Evolutionary conservation across 2,888 invertebrate genomes (phyloP), one percentile per base, ranked within the genome.

Genomic region (Drosophila ochracea): DNA sequence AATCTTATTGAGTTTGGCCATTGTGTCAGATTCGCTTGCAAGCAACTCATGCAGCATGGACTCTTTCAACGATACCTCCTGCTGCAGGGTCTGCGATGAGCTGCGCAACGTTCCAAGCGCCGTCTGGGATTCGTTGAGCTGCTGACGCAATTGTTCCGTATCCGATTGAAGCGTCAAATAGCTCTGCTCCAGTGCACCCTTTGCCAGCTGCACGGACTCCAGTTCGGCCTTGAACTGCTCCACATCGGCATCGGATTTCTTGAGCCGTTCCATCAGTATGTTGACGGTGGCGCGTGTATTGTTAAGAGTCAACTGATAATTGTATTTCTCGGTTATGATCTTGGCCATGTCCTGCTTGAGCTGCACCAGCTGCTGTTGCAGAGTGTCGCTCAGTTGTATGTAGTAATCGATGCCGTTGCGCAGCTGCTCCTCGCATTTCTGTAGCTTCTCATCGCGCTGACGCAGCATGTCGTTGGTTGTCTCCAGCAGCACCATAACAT

Each of bases 1-100:
- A 92, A 93, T 93, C 89, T 93, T 93, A 90, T 92, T 92, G 83
- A 93, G 93, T 89, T 93, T 93, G 75, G 92, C 92, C 83, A 93
- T 76, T 55, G 93, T 93, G 80, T 93, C 93, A 75, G 93, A 92
- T 71, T 93, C 93, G 64, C 93, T 93, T 67, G 91, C 90, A 66
- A 93, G 91, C 76, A 93, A 88, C 80, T 92, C 92, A 78, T 92
- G 92, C 78, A 92, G 92, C 85, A 93, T 89, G 39, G 84, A 88
- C 82, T 93, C 93, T 90, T 93, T 93, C 82, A 93, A 89, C 68
- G 91, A 91, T 92, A 93, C 92, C 92, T 93, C 93, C 69, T 90
- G 80, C 83, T 93, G 93, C 64, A 93, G 80, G 21, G 89, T 89
- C 69, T 91, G 85, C 37, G 93, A 92, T 16, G 93, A 93, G 71